phyloP scores from a whole-genome alignment of 2,888 invertebrate species.

The Tenthredo scrophulariae region DNA sequence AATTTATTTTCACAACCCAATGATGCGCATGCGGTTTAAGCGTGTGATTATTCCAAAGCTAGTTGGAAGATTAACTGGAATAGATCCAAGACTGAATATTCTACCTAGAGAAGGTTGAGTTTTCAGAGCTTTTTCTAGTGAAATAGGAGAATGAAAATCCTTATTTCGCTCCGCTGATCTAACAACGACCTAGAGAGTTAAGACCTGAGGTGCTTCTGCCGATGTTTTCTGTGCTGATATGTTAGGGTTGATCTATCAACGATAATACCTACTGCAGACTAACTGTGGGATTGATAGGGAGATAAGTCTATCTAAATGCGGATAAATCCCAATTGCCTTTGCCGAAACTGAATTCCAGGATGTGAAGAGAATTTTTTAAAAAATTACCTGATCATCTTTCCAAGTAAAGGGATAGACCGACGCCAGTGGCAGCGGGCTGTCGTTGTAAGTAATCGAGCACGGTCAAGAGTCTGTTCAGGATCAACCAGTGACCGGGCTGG shows the following conservation, averaged over 20 bases:
- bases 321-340: neutral
- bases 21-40: neutral
- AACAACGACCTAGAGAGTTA: neutral
- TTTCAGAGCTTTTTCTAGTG: neutral
- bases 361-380: conserved; percentile 27
- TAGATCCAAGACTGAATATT: neutral
- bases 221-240: neutral
- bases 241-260: neutral
- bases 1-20: neutral
- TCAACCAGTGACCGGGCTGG: conserved; percentile 7
- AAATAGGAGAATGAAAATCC: neutral
- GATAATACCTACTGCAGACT: neutral
- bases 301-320: neutral
- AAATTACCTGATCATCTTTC: conserved; percentile 36
- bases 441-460: neutral
- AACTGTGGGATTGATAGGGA: neutral
- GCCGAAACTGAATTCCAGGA: conserved; percentile 46
- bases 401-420: conserved; percentile 27
- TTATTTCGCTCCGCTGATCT: conserved; percentile 1
- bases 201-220: neutral
- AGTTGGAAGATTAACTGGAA: neutral
- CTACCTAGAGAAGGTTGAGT: neutral
- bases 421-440: conserved; percentile 7
- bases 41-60: neutral
- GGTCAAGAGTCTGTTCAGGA: conserved; percentile 14